Percentiles rank a stretch among this genome's conserved stretches.
Conservation (phyloP, 2,797 vertebrate species). For the Percopsis omiscomaycus region DNA sequence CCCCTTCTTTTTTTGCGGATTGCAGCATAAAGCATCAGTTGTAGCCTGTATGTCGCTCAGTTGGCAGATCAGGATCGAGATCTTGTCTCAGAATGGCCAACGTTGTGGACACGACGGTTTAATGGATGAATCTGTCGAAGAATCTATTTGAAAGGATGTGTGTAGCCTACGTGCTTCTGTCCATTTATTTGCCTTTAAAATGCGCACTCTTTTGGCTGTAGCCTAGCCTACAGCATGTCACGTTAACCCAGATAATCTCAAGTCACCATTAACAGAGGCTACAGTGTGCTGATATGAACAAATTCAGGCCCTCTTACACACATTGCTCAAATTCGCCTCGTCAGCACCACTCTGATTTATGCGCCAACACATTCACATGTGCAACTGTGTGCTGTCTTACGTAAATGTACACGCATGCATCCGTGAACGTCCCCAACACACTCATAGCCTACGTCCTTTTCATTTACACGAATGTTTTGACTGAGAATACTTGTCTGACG, state of each 20-base stretch:
- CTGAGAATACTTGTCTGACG: neutral
- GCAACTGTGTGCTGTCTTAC: constrained; percentile 26
- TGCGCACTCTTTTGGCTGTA: constrained; percentile 41
- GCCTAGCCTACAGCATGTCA: constrained; percentile 30
- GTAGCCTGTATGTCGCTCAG: constrained; percentile 1
- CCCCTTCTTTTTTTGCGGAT: neutral
- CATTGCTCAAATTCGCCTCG: constrained; percentile 43
- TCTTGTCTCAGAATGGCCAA: too few relatives aligned
- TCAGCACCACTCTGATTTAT: constrained; percentile 54
- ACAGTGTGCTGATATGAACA: constrained; percentile 59
- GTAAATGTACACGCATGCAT: neutral
- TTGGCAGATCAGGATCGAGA: constrained; percentile 8
- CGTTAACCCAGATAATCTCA: constrained; percentile 30
- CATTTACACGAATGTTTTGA: constrained; percentile 16
- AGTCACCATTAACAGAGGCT: constrained; percentile 61
- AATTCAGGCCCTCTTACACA: constrained; percentile 33
- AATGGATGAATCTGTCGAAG: too few relatives aligned
- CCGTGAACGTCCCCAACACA: constrained; percentile 8
- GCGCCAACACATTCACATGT: constrained; percentile 30
- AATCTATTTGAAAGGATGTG: neutral
- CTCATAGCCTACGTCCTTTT: constrained; percentile 12
- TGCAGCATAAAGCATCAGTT: neutral
- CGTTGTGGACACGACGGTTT: constrained; percentile 6
- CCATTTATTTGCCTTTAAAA: constrained; percentile 30
- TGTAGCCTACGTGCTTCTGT: constrained; percentile 24